phyloP scores from a whole-genome alignment of 2,888 invertebrate species.

The Lepidonotus clava region DNA sequence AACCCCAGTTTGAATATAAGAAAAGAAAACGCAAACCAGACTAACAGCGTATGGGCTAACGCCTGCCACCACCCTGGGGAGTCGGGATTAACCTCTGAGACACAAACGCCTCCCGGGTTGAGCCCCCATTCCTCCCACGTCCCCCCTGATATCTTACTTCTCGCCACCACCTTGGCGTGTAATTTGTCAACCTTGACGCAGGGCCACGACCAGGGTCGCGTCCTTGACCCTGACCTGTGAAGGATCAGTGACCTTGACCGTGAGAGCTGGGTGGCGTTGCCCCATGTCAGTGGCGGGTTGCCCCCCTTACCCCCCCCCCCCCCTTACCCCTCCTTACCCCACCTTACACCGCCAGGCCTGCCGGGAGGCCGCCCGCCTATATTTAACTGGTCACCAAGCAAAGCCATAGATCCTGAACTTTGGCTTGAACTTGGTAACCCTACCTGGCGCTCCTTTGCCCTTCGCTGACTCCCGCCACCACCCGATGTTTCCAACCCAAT shows the following conservation, averaged over 20 bases:
- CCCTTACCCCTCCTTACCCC: too few relatives aligned
- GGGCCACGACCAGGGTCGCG: slow-evolving; percentile 3
- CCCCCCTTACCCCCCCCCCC: not conserved
- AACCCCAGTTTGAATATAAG: too few relatives aligned
- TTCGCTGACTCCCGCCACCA: not conserved
- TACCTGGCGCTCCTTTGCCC: not conserved
- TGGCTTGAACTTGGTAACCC: slow-evolving; percentile 8
- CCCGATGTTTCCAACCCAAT: not conserved
- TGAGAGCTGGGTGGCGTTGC: not conserved
- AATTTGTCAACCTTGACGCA: slow-evolving; percentile 37
- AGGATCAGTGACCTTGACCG: slow-evolving; percentile 54
- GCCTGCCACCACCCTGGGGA: too few relatives aligned
- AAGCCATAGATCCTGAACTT: slow-evolving; percentile 32
- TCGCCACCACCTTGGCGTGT: slow-evolving; percentile 18
- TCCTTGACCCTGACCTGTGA: slow-evolving; percentile 50
- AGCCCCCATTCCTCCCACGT: slow-evolving; percentile 32
- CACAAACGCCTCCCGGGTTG: not conserved
- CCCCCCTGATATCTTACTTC: slow-evolving; percentile 40
- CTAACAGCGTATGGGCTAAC: too few relatives aligned
- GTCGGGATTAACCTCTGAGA: slow-evolving; percentile 1
- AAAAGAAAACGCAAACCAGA: too few relatives aligned
- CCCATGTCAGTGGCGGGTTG: slow-evolving; percentile 35
- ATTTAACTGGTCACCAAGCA: slow-evolving; percentile 9
- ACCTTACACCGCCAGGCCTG: not conserved
- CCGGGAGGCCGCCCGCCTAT: slow-evolving; percentile 5